Base-by-base conservation (phyloP, 1,140 invertebrate species). In the Hetaerina americana region DNA sequence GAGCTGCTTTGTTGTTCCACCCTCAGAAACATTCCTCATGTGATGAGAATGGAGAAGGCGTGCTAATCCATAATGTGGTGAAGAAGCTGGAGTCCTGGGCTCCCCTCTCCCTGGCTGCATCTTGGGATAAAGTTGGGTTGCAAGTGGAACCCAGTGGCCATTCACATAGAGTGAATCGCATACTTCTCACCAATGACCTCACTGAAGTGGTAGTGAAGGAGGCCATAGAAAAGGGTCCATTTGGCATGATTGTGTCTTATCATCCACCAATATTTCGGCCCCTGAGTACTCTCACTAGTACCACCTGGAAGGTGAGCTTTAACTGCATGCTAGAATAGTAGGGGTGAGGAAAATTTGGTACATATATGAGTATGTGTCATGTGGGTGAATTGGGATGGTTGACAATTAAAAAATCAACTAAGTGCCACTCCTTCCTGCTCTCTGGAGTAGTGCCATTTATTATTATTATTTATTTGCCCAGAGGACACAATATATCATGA, bases 91-190 rank as follows among this genome's bases (percentile, higher is more conserved):
- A 92, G 77, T 78, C 82, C 25, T 89, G 91, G 81, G 92, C 93
- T 10, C 86, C 91, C 29, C 79, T 85, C 18, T 79, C 81, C 5
- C 82, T 94, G 12, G 92, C 95, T 0, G 94, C 89, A 75, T 85
- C 83, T 27, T 99, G 96, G 96, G 97, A 99, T 79, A 98, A 99
- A 83, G 95, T 97, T 27, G 96, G 96, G 6, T 80, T 98, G 5
- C 82, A 98, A 10, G 84, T 97, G 12, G 91, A 97, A 78, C 93
- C 94, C 15, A 85, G 85, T 24, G 26, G 31, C 25, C 72, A 75
- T 26, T 70, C 72, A 18, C 80, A 70, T 73, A 85, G 83, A 73
- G 81, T 94, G 8, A 81, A 80, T 10, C 88, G 84, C 49, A 88
- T 97, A 72, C 78, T 98, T 28, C 78, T 98, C n/a, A 98, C 96